Evolutionary conservation across 2,888 invertebrate genomes (phyloP).

Genomic region (Onchidella celtica): DNA sequence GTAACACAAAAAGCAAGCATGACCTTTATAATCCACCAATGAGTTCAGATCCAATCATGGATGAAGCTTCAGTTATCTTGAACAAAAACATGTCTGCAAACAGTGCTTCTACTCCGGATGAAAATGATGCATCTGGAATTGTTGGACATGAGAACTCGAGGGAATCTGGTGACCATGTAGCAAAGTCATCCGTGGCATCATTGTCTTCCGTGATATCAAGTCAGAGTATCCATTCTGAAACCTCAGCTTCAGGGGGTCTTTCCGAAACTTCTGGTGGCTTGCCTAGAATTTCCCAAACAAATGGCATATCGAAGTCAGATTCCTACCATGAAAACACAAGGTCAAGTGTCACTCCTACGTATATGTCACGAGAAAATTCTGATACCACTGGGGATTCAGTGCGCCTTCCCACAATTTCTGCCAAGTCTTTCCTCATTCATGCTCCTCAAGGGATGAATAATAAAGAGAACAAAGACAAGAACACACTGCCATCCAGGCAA

Average conservation of each 20-base stretch:
- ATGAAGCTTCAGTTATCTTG: background rate
- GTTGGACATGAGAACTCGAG: too few relatives aligned
- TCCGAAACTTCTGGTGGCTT: background rate
- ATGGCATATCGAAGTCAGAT: conserved; percentile 1
- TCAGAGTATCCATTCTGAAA: background rate
- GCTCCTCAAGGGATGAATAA: conserved; percentile 62
- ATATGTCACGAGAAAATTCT: background rate
- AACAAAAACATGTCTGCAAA: conserved; percentile 14
- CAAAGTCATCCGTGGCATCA: background rate
- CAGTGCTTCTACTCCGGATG: background rate
- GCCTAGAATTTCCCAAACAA: conserved; percentile 38
- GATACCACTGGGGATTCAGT: conserved; percentile 45
- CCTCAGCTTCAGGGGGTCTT: background rate
- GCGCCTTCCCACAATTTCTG: conserved; percentile 67
- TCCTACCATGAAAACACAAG: conserved; percentile 28
- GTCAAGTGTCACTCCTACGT: conserved; percentile 20
- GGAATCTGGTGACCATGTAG: background rate
- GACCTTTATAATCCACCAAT: background rate
- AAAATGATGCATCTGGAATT: background rate
- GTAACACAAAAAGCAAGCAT: background rate
- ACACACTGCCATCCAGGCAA: background rate
- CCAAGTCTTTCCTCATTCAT: conserved; percentile 66
- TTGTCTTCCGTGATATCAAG: background rate
- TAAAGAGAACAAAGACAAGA: conserved; percentile 31
- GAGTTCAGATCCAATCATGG: background rate